Evolutionary conservation across 2,797 vertebrate species (phyloP), one percentile per base, ranked within the genome.

Genomic region (Ambastaia sidthimunki): DNA sequence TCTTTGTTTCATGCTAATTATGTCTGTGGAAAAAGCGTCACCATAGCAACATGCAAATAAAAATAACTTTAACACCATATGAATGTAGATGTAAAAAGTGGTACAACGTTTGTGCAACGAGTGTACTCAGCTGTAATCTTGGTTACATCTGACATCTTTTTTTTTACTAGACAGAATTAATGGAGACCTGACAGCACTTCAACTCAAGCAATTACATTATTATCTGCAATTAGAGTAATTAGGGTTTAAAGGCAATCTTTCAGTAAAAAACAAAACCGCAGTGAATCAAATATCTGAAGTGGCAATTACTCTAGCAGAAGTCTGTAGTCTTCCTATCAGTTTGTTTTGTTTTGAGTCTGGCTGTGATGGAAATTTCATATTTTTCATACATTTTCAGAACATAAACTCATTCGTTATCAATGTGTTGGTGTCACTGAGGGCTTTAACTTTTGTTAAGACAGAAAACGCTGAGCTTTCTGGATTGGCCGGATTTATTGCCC

Each of bases 121-220:
- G 7, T 7, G 34, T 7, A 37, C 1, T 7, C 34, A 37, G 37
- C 19, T 47, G 21, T 71, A 6, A 21, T 13, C 3, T 78, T 37
- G 34, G 3, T 37, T 4, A 4, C 3, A 37, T 37, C 7, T 52
- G 48, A 52, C 48, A 9, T 48, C 44, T 71, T 81, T 70, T 48
- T n/a, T 70, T 48, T n/a, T n/a, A n/a, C 66, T 2, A 84, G 62
- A 48, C 81, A 96, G 95, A 79, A 87, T 87, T 84, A 83, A 83
- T 84, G 88, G 92, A 85, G 89, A 90, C 7, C 77, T 91, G 84
- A 90, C 86, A 77, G 80, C 81, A 83, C 89, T 83, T 54, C 89
- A 87, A 83, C 86, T 80, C 84, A 90, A 91, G 90, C 94, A 84
- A 71, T 82, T 16, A 13, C 12, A 28, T 6, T 28, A 25, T 60